Evolutionary conservation across 2,113 vertebrate genomes (phyloP).

Genomic region (Alaudala cheleensis): DNA sequence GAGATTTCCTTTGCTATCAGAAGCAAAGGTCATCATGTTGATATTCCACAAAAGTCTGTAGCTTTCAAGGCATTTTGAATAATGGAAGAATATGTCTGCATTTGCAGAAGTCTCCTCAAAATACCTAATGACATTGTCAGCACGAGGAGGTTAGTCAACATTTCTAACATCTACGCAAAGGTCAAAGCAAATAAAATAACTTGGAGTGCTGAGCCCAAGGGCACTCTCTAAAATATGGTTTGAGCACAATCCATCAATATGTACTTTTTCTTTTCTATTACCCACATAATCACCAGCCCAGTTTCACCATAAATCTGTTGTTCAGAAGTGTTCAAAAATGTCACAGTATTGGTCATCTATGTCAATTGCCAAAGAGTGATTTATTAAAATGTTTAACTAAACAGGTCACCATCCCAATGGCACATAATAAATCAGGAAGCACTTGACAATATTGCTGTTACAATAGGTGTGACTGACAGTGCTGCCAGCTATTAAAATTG

Average conservation of each 20-base stretch:
- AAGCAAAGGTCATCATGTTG: constrained; percentile 40
- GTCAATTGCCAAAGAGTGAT: constrained; percentile 15
- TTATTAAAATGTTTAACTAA: constrained; percentile 42
- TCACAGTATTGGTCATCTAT: constrained; percentile 28
- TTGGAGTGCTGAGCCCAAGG: constrained; percentile 22
- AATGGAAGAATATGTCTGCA: background rate
- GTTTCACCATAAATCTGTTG: constrained; percentile 42
- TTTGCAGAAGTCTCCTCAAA: background rate
- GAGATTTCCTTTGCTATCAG: background rate
- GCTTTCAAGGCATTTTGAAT: constrained; percentile 27
- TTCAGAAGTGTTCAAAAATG: constrained; percentile 22
- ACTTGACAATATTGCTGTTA: background rate
- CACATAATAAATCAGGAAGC: constrained; percentile 22
- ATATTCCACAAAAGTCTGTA: background rate
- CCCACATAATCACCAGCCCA: constrained; percentile 4
- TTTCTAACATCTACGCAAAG: constrained; percentile 1
- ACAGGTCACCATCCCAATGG: background rate
- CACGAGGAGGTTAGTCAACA: background rate
- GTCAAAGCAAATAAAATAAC: constrained; percentile 40
- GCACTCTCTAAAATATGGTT: background rate
- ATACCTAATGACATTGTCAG: background rate
- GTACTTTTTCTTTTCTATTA: constrained; percentile 51
- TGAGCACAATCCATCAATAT: constrained; percentile 44
- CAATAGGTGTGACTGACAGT: background rate
- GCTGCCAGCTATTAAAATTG: background rate